Conservation (phyloP, 2,888 invertebrate genomes). For the Eurytoma californica region DNA sequence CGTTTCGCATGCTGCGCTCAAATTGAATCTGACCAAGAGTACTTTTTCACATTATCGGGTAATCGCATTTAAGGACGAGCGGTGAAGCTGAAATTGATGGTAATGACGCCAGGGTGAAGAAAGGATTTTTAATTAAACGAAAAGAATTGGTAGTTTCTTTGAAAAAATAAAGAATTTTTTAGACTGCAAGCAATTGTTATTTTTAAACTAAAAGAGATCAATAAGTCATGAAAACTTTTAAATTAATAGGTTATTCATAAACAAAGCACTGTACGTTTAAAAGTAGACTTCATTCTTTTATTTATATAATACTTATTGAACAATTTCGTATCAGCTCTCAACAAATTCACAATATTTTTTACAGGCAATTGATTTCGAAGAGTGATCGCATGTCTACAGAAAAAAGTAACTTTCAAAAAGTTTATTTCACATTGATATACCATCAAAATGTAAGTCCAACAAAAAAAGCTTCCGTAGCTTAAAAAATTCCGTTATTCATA, state of each 20-base stretch:
- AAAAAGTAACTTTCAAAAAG: slow-evolving; percentile 32
- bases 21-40: slow-evolving; percentile 3
- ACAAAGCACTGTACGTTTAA: slow-evolving; percentile 11
- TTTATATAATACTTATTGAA: slow-evolving; percentile 47
- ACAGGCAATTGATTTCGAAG: slow-evolving; percentile 35
- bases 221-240: no score
- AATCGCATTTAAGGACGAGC: no score
- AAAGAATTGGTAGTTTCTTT: no score
- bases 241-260: neutral
- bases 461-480: slow-evolving; percentile 8
- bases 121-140: no score
- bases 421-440: slow-evolving; percentile 25
- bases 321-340: slow-evolving; percentile 32
- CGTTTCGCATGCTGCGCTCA: slow-evolving; percentile 4
- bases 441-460: slow-evolving; percentile 30
- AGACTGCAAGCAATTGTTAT: no score
- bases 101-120: no score
- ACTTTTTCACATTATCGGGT: no score
- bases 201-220: no score
- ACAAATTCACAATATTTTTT: slow-evolving; percentile 37
- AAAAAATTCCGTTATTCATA: slow-evolving; percentile 31
- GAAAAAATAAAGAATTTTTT: no score
- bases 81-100: no score
- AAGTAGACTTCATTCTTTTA: slow-evolving; percentile 50
- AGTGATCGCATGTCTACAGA: slow-evolving; percentile 25